Evolutionary conservation across 2,888 invertebrate genomes (phyloP).

Genomic region (Drosophila imparisetae): DNA sequence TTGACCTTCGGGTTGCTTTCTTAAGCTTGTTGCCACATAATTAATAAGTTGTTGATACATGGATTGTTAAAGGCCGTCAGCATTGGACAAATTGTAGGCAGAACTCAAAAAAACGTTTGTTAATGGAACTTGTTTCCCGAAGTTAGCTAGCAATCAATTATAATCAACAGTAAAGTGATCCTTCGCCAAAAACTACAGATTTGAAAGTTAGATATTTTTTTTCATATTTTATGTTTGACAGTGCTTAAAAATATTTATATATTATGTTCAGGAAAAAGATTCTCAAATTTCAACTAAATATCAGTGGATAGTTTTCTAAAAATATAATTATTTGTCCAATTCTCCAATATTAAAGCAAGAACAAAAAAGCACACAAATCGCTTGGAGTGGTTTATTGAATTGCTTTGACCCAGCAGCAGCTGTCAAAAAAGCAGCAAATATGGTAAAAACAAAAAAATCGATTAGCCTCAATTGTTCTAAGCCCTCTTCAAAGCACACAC

Average conservation of each 20-base stretch:
- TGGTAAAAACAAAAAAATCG: conserved; percentile 55
- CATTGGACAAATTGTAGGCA: background rate
- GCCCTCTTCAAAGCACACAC: conserved; percentile 57
- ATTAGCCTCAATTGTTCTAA: conserved; percentile 76
- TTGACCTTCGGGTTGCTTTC: conserved; percentile 40
- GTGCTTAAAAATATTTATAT: background rate
- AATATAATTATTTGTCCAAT: conserved; percentile 22
- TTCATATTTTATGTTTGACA: background rate
- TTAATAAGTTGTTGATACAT: conserved; percentile 11
- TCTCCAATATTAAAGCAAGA: conserved; percentile 10
- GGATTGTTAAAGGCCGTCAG: conserved; percentile 3
- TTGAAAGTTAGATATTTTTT: background rate
- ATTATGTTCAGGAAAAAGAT: background rate
- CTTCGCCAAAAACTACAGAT: background rate
- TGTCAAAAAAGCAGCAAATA: conserved; percentile 62
- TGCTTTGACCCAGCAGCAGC: conserved; percentile 62
- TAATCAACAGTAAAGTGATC: conserved; percentile 4
- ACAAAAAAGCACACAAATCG: conserved; percentile 17
- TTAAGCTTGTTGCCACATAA: conserved; percentile 20
- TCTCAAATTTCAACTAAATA: conserved; percentile 9
- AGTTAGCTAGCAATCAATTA: conserved; percentile 11
- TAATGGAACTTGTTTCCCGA: conserved; percentile 12
- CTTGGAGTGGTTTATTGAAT: conserved; percentile 58
- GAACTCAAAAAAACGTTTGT: background rate
- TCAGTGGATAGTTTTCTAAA: background rate